phyloP scores from a whole-genome alignment of 2,888 invertebrate species.

The Tricholauxania praeusta region DNA sequence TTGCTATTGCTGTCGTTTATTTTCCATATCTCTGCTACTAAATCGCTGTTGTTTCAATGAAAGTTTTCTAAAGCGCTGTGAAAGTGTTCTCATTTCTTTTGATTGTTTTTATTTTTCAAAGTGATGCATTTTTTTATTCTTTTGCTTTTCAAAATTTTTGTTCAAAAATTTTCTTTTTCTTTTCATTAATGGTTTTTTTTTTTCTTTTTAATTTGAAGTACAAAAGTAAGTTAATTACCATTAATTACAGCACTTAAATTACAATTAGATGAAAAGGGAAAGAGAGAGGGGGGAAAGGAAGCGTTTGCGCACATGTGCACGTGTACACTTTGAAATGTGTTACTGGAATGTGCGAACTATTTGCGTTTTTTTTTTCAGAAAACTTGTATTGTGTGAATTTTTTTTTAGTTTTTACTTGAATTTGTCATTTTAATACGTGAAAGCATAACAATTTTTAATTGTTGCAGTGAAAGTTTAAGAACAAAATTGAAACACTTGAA shows the following conservation, averaged over 20 bases:
- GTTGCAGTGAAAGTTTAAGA: no score
- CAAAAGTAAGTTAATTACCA: no score
- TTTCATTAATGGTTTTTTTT: neutral
- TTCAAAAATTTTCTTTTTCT: neutral
- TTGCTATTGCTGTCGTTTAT: neutral
- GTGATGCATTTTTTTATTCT: neutral
- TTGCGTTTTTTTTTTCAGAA: neutral
- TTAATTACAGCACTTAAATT: no score
- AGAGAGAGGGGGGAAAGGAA: no score
- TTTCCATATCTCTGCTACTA: neutral
- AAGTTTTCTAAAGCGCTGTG: conserved; percentile 22
- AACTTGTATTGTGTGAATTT: no score
- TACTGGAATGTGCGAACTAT: conserved; percentile 19
- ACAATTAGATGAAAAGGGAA: no score
- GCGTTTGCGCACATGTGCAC: no score
- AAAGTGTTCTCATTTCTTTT: conserved; percentile 26
- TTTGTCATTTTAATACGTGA: no score
- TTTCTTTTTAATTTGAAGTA: no score
- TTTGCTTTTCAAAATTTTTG: neutral
- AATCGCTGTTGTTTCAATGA: conserved; percentile 13
- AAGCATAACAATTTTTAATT: no score
- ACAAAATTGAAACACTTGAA: no score
- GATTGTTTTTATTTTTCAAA: conserved; percentile 12
- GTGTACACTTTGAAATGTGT: conserved; percentile 14
- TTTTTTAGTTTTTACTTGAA: no score